A percentile compares a stretch with the other conserved stretches of the same genome.
These are phyloP conservation scores for Macrosteles quadrilineatus DNA, from an alignment of 1,140 invertebrate species.

Conservation along the genomic window DNA sequence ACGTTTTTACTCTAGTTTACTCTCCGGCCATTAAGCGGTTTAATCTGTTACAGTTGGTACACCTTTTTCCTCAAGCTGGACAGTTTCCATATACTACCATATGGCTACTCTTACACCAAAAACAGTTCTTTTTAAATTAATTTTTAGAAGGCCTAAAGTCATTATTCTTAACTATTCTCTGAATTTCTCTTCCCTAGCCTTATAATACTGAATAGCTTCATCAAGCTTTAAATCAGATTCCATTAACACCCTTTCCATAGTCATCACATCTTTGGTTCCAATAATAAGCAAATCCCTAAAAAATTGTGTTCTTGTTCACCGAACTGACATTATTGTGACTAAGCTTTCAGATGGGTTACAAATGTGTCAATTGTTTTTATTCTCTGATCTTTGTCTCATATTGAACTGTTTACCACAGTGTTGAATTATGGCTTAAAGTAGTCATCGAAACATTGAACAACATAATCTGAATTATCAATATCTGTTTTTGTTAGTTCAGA, in stretches of 20 bases:
- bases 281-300: too few species aligned
- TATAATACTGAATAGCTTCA: background rate
- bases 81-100: background rate
- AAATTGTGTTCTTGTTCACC: too few species aligned
- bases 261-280: too few species aligned
- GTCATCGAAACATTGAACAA: background rate
- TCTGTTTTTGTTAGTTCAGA: too few species aligned
- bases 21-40: too few species aligned
- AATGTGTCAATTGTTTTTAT: background rate
- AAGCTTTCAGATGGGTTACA: background rate
- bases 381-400: background rate
- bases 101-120: background rate
- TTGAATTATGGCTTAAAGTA: background rate
- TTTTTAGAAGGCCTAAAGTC: background rate
- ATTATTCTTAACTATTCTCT: background rate
- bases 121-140: background rate
- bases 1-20: too few species aligned
- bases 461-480: too few species aligned
- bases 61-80: background rate
- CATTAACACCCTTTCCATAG: background rate
- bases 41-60: too few species aligned
- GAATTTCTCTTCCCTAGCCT: background rate
- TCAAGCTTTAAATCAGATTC: background rate
- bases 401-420: background rate
- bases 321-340: background rate